Evolutionary conservation across 2,113 vertebrate species (phyloP), one percentile per base, ranked within the genome.

Genomic region (Ctenomys sociabilis): DNA sequence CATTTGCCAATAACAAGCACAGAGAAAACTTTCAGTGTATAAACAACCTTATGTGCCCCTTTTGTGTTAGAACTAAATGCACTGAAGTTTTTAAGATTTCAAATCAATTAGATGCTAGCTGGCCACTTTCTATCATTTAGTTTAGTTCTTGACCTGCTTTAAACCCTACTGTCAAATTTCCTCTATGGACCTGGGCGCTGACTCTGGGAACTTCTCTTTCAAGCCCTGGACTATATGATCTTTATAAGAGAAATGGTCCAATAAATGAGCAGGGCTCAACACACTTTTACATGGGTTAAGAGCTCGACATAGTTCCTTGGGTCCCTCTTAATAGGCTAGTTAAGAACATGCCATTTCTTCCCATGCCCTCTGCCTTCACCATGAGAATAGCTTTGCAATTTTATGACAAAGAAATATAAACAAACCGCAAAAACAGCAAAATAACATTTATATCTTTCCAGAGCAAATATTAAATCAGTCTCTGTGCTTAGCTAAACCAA

Each of bases 401-500:
- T 97, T 95, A 96, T 75, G 91, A 75, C 57, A 35, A 84, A 91
- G 93, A 95, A 89, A 82, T 73, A 92, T 93, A 82, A 92, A 96
- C 59, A 96, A 93, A 92, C 17, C 64, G 24, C 70, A 82, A 95
- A 63, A 82, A 40, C 22, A 96, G 64, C 75, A 90, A 90, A 49
- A 64, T 94, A 90, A 92, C 82, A 92, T 97, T 87, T 93, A 45
- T 89, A 70, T 87, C 85, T 97, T 95, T 81, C 94, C 57, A 92
- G 85, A 90, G 85, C 80, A 97, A 94, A 95, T 88, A 95, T 73
- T 96, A 95, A 96, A 90, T 90, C 85, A 92, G 63, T 95, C 88
- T 95, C n/a, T 45, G 49, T 82, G 64, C 72, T 95, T 68, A 96
- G 75, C 70, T 85, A 96, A 81, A 92, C 40, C 64, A 95, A 97